Percentiles rank a stretch among this genome's conserved stretches.
phyloP scores from a whole-genome alignment of 2,888 invertebrate genomes.

The Seira ritae region DNA sequence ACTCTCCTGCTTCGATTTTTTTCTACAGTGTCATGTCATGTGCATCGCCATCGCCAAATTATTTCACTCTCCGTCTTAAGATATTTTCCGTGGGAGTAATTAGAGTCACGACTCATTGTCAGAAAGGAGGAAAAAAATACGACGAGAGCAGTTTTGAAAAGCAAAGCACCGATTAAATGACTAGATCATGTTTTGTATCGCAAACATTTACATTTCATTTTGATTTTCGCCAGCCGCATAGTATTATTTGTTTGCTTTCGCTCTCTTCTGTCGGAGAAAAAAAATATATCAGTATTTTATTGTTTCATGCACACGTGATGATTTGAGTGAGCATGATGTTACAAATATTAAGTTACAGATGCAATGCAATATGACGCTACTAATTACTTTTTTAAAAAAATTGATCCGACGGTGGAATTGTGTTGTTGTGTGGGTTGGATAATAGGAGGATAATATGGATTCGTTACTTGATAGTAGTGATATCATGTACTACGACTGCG shows the following conservation, averaged over 20 bases:
- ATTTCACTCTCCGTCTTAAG: conserved; percentile 5
- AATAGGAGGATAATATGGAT: too few species aligned
- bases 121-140: conserved; percentile 12
- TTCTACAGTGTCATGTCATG: too few species aligned
- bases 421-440: too few species aligned
- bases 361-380: neutral
- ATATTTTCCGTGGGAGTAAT: conserved; percentile 33
- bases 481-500: too few species aligned
- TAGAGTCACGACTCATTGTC: conserved; percentile 48
- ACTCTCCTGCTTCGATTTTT: conserved; percentile 25
- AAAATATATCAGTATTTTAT: too few species aligned
- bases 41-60: conserved; percentile 27
- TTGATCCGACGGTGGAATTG: conserved; percentile 10
- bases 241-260: too few species aligned
- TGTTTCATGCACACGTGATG: too few species aligned
- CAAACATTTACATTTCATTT: neutral
- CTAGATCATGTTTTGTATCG: neutral
- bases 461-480: neutral
- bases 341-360: neutral
- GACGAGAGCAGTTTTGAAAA: neutral
- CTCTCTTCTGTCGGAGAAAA: too few species aligned
- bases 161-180: neutral
- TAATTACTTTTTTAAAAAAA: conserved; percentile 28
- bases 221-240: neutral
- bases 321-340: neutral